phyloP scores from a whole-genome alignment of 30 jellyfish, hydroid and myxozoan species.

The Aurelia sp. region DNA sequence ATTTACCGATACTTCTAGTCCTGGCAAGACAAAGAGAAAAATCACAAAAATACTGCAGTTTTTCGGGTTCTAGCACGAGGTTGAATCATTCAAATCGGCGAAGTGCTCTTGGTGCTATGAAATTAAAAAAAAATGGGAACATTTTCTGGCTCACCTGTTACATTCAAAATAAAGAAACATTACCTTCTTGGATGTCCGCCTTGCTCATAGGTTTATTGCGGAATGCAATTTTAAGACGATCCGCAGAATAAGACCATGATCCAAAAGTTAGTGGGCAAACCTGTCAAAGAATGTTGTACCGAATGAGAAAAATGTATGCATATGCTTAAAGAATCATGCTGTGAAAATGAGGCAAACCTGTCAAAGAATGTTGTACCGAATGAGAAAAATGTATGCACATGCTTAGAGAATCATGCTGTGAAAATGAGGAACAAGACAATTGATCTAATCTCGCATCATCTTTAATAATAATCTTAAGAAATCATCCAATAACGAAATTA shows the following conservation, averaged over 20 bases:
- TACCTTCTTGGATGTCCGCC: slow-evolving; percentile 16
- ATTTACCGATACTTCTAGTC: too few species aligned
- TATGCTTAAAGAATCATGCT: background rate
- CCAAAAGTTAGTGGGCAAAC: slow-evolving; percentile 72
- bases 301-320: background rate
- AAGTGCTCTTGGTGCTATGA: too few species aligned
- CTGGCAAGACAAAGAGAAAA: too few species aligned
- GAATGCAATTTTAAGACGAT: slow-evolving; percentile 26
- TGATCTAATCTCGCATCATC: too few species aligned
- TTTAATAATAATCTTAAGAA: too few species aligned
- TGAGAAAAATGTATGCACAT: background rate
- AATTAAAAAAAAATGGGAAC: background rate
- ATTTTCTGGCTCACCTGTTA: background rate
- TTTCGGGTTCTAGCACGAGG: too few species aligned
- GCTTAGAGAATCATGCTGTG: background rate
- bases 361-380: background rate
- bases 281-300: slow-evolving; percentile 13
- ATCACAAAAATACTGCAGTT: too few species aligned
- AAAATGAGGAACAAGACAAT: background rate
- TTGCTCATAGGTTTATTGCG: background rate
- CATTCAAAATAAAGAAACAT: too few species aligned
- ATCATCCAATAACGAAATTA: too few species aligned
- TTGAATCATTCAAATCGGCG: too few species aligned
- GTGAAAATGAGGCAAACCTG: slow-evolving; percentile 36
- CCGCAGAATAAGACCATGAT: slow-evolving; percentile 78